Evolutionary conservation across 2,888 invertebrate genomes (phyloP).

Genomic region (Polydesmus complanatus): DNA sequence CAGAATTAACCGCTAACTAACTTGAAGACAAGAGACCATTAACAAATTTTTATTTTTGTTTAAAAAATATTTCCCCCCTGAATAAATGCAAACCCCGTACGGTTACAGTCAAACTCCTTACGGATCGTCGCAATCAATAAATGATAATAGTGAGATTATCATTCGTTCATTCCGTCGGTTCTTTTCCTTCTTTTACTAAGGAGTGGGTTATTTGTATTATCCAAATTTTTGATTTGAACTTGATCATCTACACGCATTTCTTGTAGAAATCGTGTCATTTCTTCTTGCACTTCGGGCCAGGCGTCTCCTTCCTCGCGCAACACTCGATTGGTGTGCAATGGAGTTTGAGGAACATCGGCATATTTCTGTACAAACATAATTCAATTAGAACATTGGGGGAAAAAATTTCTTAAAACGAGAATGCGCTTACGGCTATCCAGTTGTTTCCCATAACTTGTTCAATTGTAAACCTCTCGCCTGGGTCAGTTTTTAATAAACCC

Average conservation of each 20-base stretch:
- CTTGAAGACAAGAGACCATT: no score
- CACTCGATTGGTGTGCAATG: constrained; percentile 76
- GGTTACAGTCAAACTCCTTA: no score
- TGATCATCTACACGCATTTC: constrained; percentile 98
- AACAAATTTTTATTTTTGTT: no score
- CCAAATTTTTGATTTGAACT: constrained; percentile 80
- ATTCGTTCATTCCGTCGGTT: constrained; percentile 4
- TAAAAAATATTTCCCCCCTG: no score
- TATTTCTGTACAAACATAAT: constrained; percentile 40
- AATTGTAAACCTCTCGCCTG: constrained; percentile 74
- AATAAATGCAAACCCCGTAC: no score
- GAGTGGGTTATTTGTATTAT: constrained; percentile 82
- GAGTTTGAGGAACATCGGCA: constrained; percentile 85
- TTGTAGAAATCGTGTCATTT: constrained; percentile 93
- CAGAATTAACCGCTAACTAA: no score
- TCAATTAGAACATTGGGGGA: not conserved
- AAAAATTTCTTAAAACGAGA: constrained; percentile 4
- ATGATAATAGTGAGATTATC: no score
- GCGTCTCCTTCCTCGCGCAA: constrained; percentile 79
- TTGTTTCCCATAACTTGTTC: constrained; percentile 74
- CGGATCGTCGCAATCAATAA: no score
- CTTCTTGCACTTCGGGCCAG: constrained; percentile 91
- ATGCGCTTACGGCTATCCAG: constrained; percentile 62
- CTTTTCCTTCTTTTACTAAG: constrained; percentile 55
- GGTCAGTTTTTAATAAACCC: constrained; percentile 88